phyloP scores from a whole-genome alignment of 2,113 vertebrate genomes.

The Megaleporinus macrocephalus region DNA sequence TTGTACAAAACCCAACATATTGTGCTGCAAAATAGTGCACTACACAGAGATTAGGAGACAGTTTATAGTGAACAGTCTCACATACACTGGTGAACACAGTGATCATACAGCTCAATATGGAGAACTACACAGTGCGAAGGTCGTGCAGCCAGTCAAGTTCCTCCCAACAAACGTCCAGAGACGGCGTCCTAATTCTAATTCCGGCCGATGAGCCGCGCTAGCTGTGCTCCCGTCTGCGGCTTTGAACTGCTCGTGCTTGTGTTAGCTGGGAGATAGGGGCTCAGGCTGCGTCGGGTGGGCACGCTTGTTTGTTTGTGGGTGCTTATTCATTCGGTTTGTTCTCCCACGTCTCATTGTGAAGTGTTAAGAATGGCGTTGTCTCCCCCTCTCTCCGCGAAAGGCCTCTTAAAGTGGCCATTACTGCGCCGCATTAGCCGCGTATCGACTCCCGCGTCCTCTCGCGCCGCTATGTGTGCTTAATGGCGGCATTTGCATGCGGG shows the following conservation, averaged over 20 bases:
- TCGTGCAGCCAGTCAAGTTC: too few relatives aligned
- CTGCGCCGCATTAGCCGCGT: constrained; percentile 10
- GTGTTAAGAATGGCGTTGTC: constrained; percentile 38
- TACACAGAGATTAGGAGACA: too few relatives aligned
- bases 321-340: constrained; percentile 44
- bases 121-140: too few relatives aligned
- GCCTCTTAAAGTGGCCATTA: constrained; percentile 14
- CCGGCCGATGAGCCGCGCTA: too few relatives aligned
- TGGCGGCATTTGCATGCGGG: constrained; percentile 37
- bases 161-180: too few relatives aligned
- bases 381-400: neutral
- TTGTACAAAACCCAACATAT: too few relatives aligned
- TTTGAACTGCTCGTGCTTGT: neutral
- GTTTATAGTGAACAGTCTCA: too few relatives aligned
- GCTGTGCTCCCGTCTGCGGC: too few relatives aligned
- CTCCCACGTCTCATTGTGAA: constrained; percentile 32
- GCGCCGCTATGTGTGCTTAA: constrained; percentile 11
- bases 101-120: too few relatives aligned
- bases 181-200: too few relatives aligned
- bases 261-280: neutral
- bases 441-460: constrained; percentile 24
- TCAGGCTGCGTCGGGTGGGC: neutral
- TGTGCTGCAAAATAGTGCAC: too few relatives aligned
- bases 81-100: too few relatives aligned
- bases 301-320: constrained; percentile 21